phyloP scores from a whole-genome alignment of 2,113 vertebrate species.

The Amphiprion ocellaris region DNA sequence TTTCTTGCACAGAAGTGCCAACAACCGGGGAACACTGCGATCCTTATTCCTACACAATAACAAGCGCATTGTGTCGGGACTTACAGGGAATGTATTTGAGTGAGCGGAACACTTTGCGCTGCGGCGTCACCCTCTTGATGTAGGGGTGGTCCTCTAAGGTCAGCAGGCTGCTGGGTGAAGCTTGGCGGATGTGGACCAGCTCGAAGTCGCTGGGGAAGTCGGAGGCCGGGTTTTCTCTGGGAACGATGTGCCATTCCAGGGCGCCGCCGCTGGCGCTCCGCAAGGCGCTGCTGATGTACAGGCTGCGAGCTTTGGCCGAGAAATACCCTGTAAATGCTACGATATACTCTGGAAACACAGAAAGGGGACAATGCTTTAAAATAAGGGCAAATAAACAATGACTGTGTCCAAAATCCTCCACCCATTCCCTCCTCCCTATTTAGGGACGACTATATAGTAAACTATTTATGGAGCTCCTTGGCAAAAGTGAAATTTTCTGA shows the following conservation, averaged over 20 bases:
- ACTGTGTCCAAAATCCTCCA: too few species aligned
- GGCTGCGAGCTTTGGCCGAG: constrained; percentile 94
- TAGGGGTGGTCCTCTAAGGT: constrained; percentile 94
- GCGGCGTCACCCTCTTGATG: constrained; percentile 97
- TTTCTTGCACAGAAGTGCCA: constrained; percentile 17
- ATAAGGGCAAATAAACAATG: too few species aligned
- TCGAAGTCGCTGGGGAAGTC: constrained; percentile 99
- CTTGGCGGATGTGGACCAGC: constrained; percentile 93
- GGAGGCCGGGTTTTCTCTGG: constrained; percentile 95
- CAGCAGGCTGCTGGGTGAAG: constrained; percentile 87
- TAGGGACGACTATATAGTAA: too few species aligned
- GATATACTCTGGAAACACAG: constrained; percentile 90
- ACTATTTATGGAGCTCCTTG: too few species aligned
- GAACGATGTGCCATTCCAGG: constrained; percentile 94
- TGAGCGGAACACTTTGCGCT: constrained; percentile 93
- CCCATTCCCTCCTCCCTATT: too few species aligned
- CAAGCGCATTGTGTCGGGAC: constrained; percentile 66
- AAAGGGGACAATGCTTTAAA: neutral
- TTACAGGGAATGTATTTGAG: constrained; percentile 92
- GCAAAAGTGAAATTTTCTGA: too few species aligned
- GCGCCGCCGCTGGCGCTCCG: constrained; percentile 84
- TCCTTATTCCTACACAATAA: neutral
- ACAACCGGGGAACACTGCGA: neutral
- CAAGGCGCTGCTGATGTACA: constrained; percentile 95
- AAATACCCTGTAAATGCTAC: constrained; percentile 92